phyloP scores from a whole-genome alignment of 2,888 invertebrate genomes.

The Aphrophora alni region DNA sequence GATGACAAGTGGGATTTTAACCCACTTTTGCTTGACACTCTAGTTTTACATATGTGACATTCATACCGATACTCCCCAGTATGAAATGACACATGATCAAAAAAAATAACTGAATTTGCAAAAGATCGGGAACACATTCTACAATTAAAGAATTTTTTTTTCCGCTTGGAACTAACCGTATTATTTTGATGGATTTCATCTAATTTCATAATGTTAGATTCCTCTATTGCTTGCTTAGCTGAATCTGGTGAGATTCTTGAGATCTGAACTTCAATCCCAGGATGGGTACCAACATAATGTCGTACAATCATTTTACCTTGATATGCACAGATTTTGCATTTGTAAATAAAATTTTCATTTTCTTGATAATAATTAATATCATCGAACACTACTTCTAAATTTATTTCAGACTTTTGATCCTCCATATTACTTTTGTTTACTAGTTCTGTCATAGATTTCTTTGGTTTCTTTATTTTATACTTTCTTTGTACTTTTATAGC shows the following conservation, averaged over 20 bases:
- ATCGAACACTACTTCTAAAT: too few relatives aligned
- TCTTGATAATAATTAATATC: conserved; percentile 36
- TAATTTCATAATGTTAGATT: conserved; percentile 56
- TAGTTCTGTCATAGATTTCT: too few relatives aligned
- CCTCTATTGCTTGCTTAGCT: conserved; percentile 64
- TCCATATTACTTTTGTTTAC: too few relatives aligned
- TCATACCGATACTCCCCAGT: conserved; percentile 78
- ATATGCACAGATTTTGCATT: conserved; percentile 68
- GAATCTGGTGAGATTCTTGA: conserved; percentile 64
- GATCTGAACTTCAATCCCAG: conserved; percentile 68
- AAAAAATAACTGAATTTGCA: conserved; percentile 58
- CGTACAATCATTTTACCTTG: conserved; percentile 67
- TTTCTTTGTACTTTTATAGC: too few relatives aligned
- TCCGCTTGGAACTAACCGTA: neutral
- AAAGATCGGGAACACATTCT: conserved; percentile 20
- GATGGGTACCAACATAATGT: conserved; percentile 71
- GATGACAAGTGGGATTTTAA: conserved; percentile 51
- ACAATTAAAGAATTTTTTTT: conserved; percentile 12
- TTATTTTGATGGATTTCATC: neutral
- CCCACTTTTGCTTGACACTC: conserved; percentile 34
- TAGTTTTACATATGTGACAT: conserved; percentile 66
- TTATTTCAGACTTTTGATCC: too few relatives aligned
- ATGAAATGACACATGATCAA: conserved; percentile 76
- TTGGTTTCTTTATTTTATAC: too few relatives aligned
- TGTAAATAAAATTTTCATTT: conserved; percentile 33